Conservation (phyloP, 2,797 vertebrate genomes). For the Coccyzus lansbergi region DNA sequence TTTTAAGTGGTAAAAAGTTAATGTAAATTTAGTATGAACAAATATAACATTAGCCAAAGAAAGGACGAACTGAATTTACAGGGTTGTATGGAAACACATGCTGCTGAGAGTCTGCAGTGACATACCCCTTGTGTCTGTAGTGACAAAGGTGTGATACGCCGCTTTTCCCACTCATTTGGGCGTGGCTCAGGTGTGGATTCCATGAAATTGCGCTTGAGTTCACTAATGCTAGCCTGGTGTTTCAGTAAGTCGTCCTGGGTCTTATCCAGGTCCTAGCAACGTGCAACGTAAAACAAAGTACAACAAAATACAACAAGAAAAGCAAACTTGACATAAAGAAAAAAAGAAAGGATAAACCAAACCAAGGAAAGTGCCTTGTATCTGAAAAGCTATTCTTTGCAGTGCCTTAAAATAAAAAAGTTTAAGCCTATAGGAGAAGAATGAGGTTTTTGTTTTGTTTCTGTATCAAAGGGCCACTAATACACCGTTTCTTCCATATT, state of each 20-base stretch:
- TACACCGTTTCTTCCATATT: background rate
- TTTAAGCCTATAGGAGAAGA: background rate
- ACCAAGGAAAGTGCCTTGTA: constrained; percentile 82
- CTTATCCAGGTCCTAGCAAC: constrained; percentile 97
- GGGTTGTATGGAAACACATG: constrained; percentile 29
- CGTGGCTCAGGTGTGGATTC: constrained; percentile 95
- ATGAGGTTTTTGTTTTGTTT: background rate
- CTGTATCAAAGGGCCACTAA: background rate
- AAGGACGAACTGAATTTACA: constrained; percentile 25
- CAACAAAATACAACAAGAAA: constrained; percentile 75
- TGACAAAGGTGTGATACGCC: constrained; percentile 91
- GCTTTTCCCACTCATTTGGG: constrained; percentile 97
- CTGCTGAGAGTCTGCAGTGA: constrained; percentile 71
- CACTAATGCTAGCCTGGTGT: constrained; percentile 99
- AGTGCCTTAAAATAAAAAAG: background rate
- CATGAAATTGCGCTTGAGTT: constrained; percentile 99
- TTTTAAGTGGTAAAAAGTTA: constrained; percentile 45
- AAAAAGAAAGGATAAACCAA: constrained; percentile 46
- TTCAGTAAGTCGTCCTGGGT: constrained; percentile 98
- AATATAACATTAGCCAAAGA: constrained; percentile 14
- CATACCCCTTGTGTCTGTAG: constrained; percentile 94
- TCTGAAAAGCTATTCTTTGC: constrained; percentile 53
- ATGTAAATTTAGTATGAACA: constrained; percentile 66
- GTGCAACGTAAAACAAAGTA: constrained; percentile 72
- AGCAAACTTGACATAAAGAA: constrained; percentile 65